Percentiles rank a stretch among this genome's conserved stretches.
These are phyloP conservation scores for Salvator merianae DNA, from an alignment of 2,113 vertebrate genomes.

Conservation along the genomic window DNA sequence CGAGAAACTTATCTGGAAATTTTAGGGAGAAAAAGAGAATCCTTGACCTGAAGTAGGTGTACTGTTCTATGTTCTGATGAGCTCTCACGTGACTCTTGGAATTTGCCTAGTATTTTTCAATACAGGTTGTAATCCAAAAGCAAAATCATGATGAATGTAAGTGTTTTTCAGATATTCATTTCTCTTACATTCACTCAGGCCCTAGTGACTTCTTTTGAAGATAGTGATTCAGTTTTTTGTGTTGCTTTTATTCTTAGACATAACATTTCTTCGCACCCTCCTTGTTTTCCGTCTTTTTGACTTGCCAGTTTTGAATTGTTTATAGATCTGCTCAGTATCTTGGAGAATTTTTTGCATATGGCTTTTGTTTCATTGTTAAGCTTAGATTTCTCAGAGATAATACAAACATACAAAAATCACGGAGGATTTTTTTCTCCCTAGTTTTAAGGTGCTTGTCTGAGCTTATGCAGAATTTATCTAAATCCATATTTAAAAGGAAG, in stretches of 20 bases:
- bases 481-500: not conserved
- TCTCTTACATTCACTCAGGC: too few relatives aligned
- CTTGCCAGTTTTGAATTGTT: not conserved
- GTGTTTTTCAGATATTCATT: not conserved
- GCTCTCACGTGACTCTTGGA: not conserved
- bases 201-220: not conserved
- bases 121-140: not conserved
- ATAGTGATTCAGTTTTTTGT: not conserved
- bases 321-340: conserved; percentile 9
- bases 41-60: not conserved
- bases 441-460: conserved; percentile 29
- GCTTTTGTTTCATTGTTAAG: conserved; percentile 49
- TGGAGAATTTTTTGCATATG: conserved; percentile 33
- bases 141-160: not conserved
- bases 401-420: not conserved
- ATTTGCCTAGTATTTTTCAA: not conserved
- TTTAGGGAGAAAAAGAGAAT: not conserved
- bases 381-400: conserved; percentile 33
- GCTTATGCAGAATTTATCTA: rapidly evolving
- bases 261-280: not conserved
- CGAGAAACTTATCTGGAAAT: conserved; percentile 2
- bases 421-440: conserved; percentile 31
- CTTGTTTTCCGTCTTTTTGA: conserved; percentile 32
- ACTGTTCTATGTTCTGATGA: not conserved
- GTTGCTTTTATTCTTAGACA: conserved; percentile 10